A percentile compares a stretch with the other conserved stretches of the same genome.
Evolutionary conservation across 2,888 invertebrate genomes (phyloP).

Genomic region (Cataglyphis albicans): DNA sequence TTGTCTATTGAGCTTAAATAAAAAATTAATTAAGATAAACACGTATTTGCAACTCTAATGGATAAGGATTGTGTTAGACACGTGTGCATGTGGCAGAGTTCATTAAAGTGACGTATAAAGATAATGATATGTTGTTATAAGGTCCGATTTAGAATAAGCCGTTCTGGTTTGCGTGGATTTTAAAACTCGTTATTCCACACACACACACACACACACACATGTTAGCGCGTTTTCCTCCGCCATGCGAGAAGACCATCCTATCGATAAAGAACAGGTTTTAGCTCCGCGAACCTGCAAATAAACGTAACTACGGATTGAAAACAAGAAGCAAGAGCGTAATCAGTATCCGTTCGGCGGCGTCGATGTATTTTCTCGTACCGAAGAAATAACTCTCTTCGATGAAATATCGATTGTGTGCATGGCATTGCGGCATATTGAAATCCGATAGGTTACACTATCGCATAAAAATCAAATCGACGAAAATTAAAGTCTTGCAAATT

Average conservation of each 20-base stretch:
- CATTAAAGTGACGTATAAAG: too few species aligned
- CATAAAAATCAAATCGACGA: not conserved
- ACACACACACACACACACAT: not conserved
- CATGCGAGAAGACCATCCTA: not conserved
- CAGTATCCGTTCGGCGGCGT: not conserved
- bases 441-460: not conserved
- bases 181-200: conserved; percentile 31
- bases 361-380: conserved; percentile 7
- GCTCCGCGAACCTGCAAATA: conserved; percentile 17
- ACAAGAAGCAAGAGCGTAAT: conserved; percentile 39
- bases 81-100: not conserved
- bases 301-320: conserved; percentile 16
- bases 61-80: not conserved
- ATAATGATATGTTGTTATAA: not conserved
- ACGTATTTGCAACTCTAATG: not conserved
- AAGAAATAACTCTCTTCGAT: conserved; percentile 33
- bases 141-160: not conserved
- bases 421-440: conserved; percentile 26
- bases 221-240: not conserved
- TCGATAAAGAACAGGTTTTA: conserved; percentile 7
- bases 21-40: not conserved
- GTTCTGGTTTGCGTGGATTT: conserved; percentile 18
- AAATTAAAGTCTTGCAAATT: conserved; percentile 13
- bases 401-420: conserved; percentile 11
- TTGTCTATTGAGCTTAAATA: not conserved